phyloP scores from a whole-genome alignment of 2,797 vertebrate genomes.

The Carcharodon carcharias region DNA sequence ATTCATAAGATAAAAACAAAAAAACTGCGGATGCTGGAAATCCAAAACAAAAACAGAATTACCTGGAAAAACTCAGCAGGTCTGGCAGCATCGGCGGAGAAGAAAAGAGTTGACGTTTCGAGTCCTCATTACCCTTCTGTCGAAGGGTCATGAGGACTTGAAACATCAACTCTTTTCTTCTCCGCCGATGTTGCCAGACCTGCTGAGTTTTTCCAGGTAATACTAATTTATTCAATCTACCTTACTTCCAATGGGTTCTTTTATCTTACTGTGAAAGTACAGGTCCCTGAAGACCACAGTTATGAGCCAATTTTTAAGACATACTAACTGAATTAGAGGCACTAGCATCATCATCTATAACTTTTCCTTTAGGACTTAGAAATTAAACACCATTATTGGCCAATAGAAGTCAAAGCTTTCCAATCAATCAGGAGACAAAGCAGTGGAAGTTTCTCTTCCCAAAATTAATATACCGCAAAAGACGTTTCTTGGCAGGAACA shows the following conservation, averaged over 20 bases:
- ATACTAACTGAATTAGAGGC: neutral
- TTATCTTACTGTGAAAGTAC: neutral
- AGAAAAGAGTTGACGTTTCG: too few relatives aligned
- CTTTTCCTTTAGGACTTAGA: neutral
- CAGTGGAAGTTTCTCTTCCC: neutral
- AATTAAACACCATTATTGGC: neutral
- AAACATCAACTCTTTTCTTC: too few relatives aligned
- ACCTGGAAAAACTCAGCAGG: too few relatives aligned
- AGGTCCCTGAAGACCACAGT: neutral
- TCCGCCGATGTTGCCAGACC: too few relatives aligned
- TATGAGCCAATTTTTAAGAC: neutral
- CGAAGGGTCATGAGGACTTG: too few relatives aligned
- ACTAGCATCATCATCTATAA: neutral
- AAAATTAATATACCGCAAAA: neutral
- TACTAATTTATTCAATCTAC: neutral
- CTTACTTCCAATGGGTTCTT: neutral
- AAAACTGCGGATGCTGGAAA: too few relatives aligned
- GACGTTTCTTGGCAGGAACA: neutral
- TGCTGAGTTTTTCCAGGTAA: too few relatives aligned
- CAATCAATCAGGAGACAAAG: neutral
- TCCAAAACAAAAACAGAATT: too few relatives aligned
- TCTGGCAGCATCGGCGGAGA: too few relatives aligned
- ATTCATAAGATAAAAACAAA: too few relatives aligned
- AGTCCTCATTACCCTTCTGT: too few relatives aligned
- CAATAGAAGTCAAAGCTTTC: neutral